Base-by-base conservation (phyloP, 2,888 invertebrate genomes). In the Drosophila prostipennis region DNA sequence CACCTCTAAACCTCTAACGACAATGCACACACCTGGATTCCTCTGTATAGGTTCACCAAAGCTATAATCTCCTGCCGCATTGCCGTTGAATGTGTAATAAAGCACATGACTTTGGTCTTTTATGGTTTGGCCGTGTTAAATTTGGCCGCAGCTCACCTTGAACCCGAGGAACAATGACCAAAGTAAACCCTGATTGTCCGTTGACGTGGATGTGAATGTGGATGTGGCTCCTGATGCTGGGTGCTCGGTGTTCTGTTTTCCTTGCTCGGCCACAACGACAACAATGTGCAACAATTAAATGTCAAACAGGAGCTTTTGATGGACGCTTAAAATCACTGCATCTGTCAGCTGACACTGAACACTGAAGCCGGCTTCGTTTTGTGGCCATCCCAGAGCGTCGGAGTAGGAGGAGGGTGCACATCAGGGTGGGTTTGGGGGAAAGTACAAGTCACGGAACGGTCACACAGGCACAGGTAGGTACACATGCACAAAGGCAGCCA, bases 321-420 rank as follows among this genome's bases (percentile, higher is more conserved):
- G 82, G 82, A 87, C 82, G 87, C 85, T 85, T 74, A 80, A 85
- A 85, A 85, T 85, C 87, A 85, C 73, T 82, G 84, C 75, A 79
- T 70, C 77, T 76, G 87, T 78, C 85, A 75, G 76, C 57, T 72
- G 81, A 70, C 74, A 52, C 55, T 65, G 40, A 34, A 70, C 74
- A 52, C 55, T 59, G 40, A 34, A 55, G 59, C 57, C 53, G 55
- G 72, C 56, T 49, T 55, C 54, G 59, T 56, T 71, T 72, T 71
- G 71, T 56, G 71, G 72, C 72, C 14, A 58, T 40, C 29, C 37
- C 13, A 8, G 40, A 58, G 4, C 32, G 11, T 6, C 19, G 42
- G 51, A 26, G 26, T 0, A 16, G 19, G 19, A 2, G 19, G 19
- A 19, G 48, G 48, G 32, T 19, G n/a, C 29, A n/a, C 32, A 40